A percentile compares a stretch with the other conserved stretches of the same genome.
These are phyloP conservation scores for Forficula auricularia DNA, from an alignment of 1,140 invertebrate genomes.

Conservation along the genomic window DNA sequence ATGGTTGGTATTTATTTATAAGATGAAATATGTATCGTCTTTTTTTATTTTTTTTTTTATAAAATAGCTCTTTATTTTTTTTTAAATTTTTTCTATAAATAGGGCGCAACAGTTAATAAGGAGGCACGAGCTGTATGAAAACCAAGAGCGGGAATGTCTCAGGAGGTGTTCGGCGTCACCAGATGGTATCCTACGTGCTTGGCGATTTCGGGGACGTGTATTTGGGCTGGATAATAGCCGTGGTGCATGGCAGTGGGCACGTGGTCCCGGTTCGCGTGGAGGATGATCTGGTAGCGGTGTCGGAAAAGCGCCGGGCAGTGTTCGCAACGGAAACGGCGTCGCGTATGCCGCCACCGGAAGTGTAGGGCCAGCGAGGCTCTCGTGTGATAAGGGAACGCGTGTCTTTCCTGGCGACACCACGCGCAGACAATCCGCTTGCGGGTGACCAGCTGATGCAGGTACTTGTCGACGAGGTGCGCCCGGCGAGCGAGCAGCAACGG, in stretches of 20 bases:
- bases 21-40: no score
- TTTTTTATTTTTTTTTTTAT: no score
- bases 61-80: no score
- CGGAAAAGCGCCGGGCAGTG: constrained; percentile 24
- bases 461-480: constrained; percentile 17
- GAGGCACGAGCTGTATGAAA: no score
- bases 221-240: no score
- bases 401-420: constrained; percentile 18
- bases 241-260: constrained; percentile 11
- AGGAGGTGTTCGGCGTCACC: no score
- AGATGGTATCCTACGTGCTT: no score
- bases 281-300: constrained; percentile 27
- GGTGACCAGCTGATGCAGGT: constrained; percentile 20
- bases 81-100: no score
- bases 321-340: constrained; percentile 23
- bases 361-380: constrained; percentile 27
- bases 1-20: no score
- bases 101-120: no score
- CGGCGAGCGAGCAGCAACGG: background rate
- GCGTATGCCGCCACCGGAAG: constrained; percentile 26
- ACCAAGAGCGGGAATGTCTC: no score
- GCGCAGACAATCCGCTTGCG: constrained; percentile 19
- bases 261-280: constrained; percentile 25
- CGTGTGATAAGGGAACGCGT: constrained; percentile 28
- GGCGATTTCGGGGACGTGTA: no score